These are phyloP conservation scores for Pseudomyrmex cubaensis DNA, from an alignment of 1,140 invertebrate species.

Conservation along the genomic window DNA sequence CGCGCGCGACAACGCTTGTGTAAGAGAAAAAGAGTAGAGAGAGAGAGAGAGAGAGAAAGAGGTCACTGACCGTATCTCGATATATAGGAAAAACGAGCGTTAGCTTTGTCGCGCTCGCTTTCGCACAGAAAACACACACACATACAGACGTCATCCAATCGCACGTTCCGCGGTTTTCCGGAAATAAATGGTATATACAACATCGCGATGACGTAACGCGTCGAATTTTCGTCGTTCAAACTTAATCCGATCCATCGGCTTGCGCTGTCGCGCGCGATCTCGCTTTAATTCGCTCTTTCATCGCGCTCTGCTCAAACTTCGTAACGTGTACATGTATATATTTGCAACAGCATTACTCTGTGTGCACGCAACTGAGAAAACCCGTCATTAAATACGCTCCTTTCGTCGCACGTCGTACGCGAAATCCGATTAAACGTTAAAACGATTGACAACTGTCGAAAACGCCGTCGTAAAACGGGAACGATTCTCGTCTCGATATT, in stretches of 20 bases:
- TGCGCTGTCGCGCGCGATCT: not conserved
- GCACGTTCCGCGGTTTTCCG: constrained; percentile 11
- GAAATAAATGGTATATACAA: constrained; percentile 6
- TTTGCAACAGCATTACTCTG: no score
- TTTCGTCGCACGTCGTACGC: constrained; percentile 3
- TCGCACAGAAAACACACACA: constrained; percentile 17
- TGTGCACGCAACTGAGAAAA: not conserved
- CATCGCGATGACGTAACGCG: not conserved
- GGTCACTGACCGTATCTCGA: constrained; percentile 38
- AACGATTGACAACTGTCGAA: constrained; percentile 57
- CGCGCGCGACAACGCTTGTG: constrained; percentile 40
- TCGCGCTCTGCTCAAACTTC: not conserved
- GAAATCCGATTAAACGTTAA: constrained; percentile 47
- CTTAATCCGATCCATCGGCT: constrained; percentile 21
- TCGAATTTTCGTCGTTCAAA: constrained; percentile 9
- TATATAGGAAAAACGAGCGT: constrained; percentile 6
- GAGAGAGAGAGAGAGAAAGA: not conserved
- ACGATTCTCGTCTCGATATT: constrained; percentile 51
- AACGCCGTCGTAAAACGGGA: constrained; percentile 30
- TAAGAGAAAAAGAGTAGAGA: not conserved
- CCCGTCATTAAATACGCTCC: constrained; percentile 29
- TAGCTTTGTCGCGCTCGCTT: constrained; percentile 35
- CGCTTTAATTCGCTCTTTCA: not conserved
- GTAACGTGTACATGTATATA: not conserved
- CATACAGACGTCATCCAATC: not conserved